Evolutionary conservation across 1,140 invertebrate genomes (phyloP).

Genomic region (Eumaeus atala): DNA sequence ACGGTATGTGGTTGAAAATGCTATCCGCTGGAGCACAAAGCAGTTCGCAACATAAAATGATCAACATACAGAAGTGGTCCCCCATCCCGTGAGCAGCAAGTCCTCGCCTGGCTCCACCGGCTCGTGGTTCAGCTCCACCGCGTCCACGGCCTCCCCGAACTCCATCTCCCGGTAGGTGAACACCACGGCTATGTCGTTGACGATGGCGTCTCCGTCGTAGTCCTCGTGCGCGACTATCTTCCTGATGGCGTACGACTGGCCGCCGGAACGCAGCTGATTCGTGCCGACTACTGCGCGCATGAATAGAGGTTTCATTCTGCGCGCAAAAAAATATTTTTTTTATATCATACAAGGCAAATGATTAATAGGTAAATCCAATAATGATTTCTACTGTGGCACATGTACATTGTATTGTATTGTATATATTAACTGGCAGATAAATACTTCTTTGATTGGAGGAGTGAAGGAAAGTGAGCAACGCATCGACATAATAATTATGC

Average conservation of each 20-base stretch:
- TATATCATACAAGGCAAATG: background rate
- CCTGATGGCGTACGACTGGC: conserved; percentile 44
- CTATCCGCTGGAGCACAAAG: too few species aligned
- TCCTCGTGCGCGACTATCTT: conserved; percentile 55
- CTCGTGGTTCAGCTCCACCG: conserved; percentile 55
- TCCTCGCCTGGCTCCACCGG: conserved; percentile 50
- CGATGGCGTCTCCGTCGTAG: conserved; percentile 50
- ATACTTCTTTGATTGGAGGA: too few species aligned
- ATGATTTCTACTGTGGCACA: too few species aligned
- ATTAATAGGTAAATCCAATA: too few species aligned
- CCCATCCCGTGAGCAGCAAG: conserved; percentile 61
- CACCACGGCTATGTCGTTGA: conserved; percentile 62
- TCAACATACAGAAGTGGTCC: conserved; percentile 55
- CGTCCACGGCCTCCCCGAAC: conserved; percentile 60
- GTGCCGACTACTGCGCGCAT: conserved; percentile 63
- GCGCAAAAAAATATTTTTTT: conserved; percentile 21
- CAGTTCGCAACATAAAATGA: background rate
- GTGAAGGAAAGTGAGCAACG: too few species aligned
- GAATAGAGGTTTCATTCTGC: conserved; percentile 53
- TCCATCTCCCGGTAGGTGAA: conserved; percentile 54
- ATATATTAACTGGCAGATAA: too few species aligned
- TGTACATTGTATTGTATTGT: too few species aligned
- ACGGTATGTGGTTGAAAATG: too few species aligned
- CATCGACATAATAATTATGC: too few species aligned
- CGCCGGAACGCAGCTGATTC: conserved; percentile 53